Conservation (phyloP, 92 coral and sea anemone genomes). For the Palythoa grandiflora region DNA sequence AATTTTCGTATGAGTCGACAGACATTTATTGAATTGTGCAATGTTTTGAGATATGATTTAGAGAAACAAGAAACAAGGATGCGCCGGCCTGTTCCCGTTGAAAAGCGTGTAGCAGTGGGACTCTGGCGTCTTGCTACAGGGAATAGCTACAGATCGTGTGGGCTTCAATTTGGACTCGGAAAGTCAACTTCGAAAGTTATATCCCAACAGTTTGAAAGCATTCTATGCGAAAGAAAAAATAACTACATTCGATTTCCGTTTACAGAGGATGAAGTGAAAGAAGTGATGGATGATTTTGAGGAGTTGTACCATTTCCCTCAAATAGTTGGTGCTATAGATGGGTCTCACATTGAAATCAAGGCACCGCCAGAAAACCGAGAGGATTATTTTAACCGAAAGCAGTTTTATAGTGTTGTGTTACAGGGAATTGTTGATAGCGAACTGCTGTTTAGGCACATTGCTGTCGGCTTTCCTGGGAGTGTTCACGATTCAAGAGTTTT, state of each 20-base stretch:
- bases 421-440: slow-evolving; percentile 57
- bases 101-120: slow-evolving; percentile 55
- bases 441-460: slow-evolving; percentile 53
- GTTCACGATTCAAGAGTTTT: slow-evolving; percentile 62
- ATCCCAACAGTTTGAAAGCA: slow-evolving; percentile 50
- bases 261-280: slow-evolving; percentile 65
- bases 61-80: slow-evolving; percentile 33
- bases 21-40: slow-evolving; percentile 30
- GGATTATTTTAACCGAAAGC: slow-evolving; percentile 71
- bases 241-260: slow-evolving; percentile 61
- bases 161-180: slow-evolving; percentile 65
- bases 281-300: slow-evolving; percentile 64
- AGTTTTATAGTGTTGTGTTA: slow-evolving; percentile 63
- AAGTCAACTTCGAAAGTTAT: slow-evolving; percentile 64
- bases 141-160: slow-evolving; percentile 56
- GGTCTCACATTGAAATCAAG: slow-evolving; percentile 68
- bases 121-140: slow-evolving; percentile 60
- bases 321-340: slow-evolving; percentile 70
- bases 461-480: slow-evolving; percentile 61
- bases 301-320: slow-evolving; percentile 69
- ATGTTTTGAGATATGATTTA: slow-evolving; percentile 26
- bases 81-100: slow-evolving; percentile 51
- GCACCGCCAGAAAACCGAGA: slow-evolving; percentile 63
- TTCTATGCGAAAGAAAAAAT: slow-evolving; percentile 39
- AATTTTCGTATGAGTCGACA: slow-evolving; percentile 27